Evolutionary conservation across 1,140 invertebrate species (phyloP).

Genomic region (Andrena cerasifolii): DNA sequence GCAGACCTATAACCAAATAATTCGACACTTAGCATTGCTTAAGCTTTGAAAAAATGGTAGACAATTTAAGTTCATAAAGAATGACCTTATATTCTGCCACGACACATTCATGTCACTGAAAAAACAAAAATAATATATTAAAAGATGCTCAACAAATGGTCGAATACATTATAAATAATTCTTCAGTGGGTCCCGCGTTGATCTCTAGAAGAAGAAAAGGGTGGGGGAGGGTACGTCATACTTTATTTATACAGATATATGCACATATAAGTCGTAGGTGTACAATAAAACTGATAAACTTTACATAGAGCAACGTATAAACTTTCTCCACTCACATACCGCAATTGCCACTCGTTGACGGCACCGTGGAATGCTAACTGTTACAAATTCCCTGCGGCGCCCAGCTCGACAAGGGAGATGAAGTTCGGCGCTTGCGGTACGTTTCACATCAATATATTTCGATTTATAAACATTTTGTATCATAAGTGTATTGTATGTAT

Average conservation of each 20-base stretch:
- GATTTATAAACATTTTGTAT: conserved; percentile 44
- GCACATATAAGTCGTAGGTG: conserved; percentile 30
- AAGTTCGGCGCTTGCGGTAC: conserved; percentile 45
- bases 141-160: conserved; percentile 63
- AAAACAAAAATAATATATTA: conserved; percentile 76
- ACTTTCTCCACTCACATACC: conserved; percentile 41
- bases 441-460: conserved; percentile 60
- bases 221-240: conserved; percentile 14
- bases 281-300: conserved; percentile 37
- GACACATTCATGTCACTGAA: conserved; percentile 78
- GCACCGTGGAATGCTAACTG: not conserved
- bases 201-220: conserved; percentile 43
- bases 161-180: conserved; percentile 54
- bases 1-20: conserved; percentile 86
- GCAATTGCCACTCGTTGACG: conserved; percentile 16
- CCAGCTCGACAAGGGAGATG: not conserved
- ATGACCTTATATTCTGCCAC: conserved; percentile 79
- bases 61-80: conserved; percentile 75
- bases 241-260: conserved; percentile 60
- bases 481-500: conserved; percentile 7
- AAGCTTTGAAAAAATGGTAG: conserved; percentile 66
- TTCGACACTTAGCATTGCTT: conserved; percentile 60
- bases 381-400: not conserved
- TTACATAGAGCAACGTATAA: conserved; percentile 31
- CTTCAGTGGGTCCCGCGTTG: conserved; percentile 49